These are phyloP conservation scores for Phoeniculus purpureus DNA, from an alignment of 2,797 vertebrate species.

Conservation along the genomic window DNA sequence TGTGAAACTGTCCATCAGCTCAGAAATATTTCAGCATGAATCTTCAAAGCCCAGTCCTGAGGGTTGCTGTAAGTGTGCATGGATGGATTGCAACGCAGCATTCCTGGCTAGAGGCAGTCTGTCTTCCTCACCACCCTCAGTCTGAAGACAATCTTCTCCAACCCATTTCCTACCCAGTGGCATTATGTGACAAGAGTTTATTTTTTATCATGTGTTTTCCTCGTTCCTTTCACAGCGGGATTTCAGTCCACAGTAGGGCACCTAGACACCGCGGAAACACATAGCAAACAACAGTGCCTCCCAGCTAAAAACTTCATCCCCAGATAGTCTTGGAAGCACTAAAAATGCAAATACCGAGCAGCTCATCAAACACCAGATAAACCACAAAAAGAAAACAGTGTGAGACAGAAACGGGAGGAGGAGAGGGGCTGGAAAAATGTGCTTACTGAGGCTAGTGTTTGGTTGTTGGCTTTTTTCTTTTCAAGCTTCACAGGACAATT, in stretches of 20 bases:
- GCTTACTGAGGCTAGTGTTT: background rate
- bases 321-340: background rate
- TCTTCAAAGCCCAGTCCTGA: background rate
- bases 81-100: background rate
- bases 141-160: background rate
- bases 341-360: background rate
- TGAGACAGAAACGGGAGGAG: background rate
- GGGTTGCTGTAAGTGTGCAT: background rate
- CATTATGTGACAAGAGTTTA: background rate
- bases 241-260: background rate
- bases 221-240: background rate
- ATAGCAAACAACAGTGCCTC: background rate
- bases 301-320: background rate
- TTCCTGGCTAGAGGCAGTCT: background rate
- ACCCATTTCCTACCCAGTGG: background rate
- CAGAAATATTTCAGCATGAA: background rate
- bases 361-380: background rate
- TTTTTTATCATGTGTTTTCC: background rate
- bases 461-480: background rate
- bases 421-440: background rate
- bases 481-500: background rate
- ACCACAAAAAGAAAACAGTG: background rate
- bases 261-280: background rate
- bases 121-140: background rate
- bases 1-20: background rate